phyloP scores from a whole-genome alignment of 2,888 invertebrate species.

The Melanostoma scalare region DNA sequence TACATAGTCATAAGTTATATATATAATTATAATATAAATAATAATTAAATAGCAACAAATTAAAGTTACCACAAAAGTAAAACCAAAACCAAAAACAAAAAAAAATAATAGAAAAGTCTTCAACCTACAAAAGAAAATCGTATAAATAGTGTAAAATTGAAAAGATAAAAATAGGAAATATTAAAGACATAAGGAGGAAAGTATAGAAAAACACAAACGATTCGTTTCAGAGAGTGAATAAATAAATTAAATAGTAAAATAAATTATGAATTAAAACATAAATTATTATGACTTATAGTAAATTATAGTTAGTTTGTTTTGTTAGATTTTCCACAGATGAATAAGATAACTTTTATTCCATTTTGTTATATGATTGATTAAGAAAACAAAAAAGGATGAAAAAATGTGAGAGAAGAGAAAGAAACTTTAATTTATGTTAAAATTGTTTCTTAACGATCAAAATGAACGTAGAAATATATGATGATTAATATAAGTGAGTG shows the following conservation, averaged over 20 bases:
- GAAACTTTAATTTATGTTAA: conserved; percentile 61
- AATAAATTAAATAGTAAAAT: conserved; percentile 11
- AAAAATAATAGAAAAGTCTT: conserved; percentile 29
- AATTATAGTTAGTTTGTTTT: conserved; percentile 62
- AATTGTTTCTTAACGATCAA: conserved; percentile 68
- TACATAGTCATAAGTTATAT: conserved; percentile 46
- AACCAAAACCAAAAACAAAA: neutral
- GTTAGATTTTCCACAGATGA: conserved; percentile 70
- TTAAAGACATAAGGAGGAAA: conserved; percentile 6
- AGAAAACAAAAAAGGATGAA: conserved; percentile 14
- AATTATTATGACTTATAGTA: conserved; percentile 48
- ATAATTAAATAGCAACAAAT: conserved; percentile 59
- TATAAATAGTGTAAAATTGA: conserved; percentile 45
- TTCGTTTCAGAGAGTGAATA: conserved; percentile 58
- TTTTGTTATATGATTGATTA: conserved; percentile 58
- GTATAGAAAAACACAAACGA: conserved; percentile 35
- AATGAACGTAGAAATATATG: conserved; percentile 70
- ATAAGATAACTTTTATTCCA: conserved; percentile 31
- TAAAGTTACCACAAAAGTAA: conserved; percentile 33
- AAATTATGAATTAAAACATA: conserved; percentile 10
- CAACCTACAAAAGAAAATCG: conserved; percentile 42
- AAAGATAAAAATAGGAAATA: conserved; percentile 30
- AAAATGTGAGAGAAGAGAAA: conserved; percentile 25
- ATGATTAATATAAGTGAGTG: conserved; percentile 61
- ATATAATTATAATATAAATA: neutral